phyloP scores from a whole-genome alignment of 2,113 vertebrate species.

The Todiramphus saurophagus region DNA sequence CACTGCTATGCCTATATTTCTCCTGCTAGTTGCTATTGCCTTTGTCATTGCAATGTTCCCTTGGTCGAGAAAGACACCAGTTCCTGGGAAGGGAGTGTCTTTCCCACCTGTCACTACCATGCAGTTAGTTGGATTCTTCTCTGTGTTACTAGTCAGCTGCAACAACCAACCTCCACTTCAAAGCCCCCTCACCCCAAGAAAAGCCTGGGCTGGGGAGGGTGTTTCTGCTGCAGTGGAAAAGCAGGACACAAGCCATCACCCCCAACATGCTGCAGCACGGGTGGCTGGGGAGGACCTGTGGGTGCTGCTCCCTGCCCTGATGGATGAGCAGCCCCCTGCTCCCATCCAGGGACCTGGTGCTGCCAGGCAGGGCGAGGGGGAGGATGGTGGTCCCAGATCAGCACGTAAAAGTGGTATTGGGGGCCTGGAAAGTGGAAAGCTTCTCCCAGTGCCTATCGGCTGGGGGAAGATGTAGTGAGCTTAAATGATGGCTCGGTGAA shows the following conservation, averaged over 20 bases:
- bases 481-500: neutral
- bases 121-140: neutral
- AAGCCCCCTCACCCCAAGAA: neutral
- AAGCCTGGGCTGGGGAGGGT: neutral
- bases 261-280: neutral
- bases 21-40: neutral
- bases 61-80: neutral
- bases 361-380: neutral
- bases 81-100: neutral
- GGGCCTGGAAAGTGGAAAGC: neutral
- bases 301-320: neutral
- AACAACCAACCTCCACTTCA: neutral
- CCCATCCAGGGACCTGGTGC: fast-evolving
- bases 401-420: neutral
- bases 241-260: neutral
- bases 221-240: neutral
- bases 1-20: neutral
- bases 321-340: fast-evolving
- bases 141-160: neutral
- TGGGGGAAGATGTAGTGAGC: neutral
- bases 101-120: neutral
- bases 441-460: neutral
- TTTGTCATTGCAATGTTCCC: neutral
- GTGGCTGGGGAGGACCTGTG: neutral
- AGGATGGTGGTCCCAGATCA: neutral